Evolutionary conservation across 2,888 invertebrate species (phyloP), one percentile per base, ranked within the genome.

Genomic region (Idaea biselata): DNA sequence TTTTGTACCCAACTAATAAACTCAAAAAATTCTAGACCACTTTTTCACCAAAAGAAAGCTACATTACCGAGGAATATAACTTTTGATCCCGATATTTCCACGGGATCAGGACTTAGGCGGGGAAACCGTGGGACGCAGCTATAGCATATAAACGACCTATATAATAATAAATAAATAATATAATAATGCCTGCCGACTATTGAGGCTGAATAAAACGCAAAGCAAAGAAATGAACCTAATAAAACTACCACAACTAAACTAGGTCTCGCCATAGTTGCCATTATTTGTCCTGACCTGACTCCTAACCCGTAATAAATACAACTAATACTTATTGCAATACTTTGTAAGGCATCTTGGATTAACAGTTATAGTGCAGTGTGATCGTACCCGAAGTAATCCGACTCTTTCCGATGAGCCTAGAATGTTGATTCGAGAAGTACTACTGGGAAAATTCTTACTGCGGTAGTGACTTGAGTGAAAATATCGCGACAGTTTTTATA

Each of bases 251-350:
- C 44, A 1, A 14, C 2, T n/a, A 44, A 44, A 44, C 44, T 44
- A 44, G 44, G 11, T 44, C 44, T 44, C 11, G 11, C 44, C 44
- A 44, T 25, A 8, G 11, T 75, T 44, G 11, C 44, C 44, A 44
- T 25, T 44, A 44, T 75, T n/a, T 74, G 74, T 75, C 73, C 75
- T 77, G 70, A 73, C 70, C 72, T 63, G 60, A 7, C 44, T 44
- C 44, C 11, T 44, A 44, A 8, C 8, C 7, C 14, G n/a, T n/a
- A n/a, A 14, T 44, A 44, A 44, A 44, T 8, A 44, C 44, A 64
- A 64, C 70, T 61, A n/a, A 56, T 61, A 67, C 63, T 65, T 68
- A 69, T 60, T 73, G 67, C 67, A 71, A 60, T 67, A 55, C 69
- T 62, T 60, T 56, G 18, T 60, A 25, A 33, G 56, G 55, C 18